Evolutionary conservation across 23 tunicate species (phyloP).

Genomic region (Clavelina lepadiformis): DNA sequence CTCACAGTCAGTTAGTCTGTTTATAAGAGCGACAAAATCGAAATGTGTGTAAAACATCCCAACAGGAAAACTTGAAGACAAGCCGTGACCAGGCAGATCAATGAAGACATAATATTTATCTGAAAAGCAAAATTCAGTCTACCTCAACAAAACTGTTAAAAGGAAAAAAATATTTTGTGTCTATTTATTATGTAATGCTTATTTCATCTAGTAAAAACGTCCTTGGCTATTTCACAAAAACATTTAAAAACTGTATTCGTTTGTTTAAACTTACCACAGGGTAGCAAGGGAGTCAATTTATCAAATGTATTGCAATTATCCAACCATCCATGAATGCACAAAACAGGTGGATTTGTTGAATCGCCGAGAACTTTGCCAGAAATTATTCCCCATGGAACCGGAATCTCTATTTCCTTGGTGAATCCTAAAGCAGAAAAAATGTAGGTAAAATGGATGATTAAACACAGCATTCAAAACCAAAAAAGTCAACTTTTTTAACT

Average conservation of each 20-base stretch:
- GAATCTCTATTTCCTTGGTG: slow-evolving; percentile 41
- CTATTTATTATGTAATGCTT: no score
- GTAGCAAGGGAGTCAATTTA: slow-evolving; percentile 41
- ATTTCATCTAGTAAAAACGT: no score
- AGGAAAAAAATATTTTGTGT: no score
- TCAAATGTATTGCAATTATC: slow-evolving; percentile 83
- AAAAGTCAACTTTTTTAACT: no score
- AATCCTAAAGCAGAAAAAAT: no score
- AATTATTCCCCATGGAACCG: slow-evolving; percentile 77
- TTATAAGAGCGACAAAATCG: slow-evolving; percentile 24
- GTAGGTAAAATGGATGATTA: no score
- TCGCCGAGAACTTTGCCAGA: slow-evolving; percentile 58
- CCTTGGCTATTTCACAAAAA: background rate
- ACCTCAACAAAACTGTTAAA: background rate
- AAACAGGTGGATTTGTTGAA: slow-evolving; percentile 41
- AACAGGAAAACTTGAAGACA: slow-evolving; percentile 44
- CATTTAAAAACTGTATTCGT: background rate
- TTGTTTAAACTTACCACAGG: slow-evolving; percentile 38
- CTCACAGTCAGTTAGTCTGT: slow-evolving; percentile 48
- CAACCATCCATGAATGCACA: slow-evolving; percentile 83
- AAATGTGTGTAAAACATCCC: slow-evolving; percentile 35
- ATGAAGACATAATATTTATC: slow-evolving; percentile 53
- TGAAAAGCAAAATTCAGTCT: background rate
- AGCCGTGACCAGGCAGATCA: slow-evolving; percentile 81
- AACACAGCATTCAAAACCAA: no score